A percentile compares a stretch with the other conserved stretches of the same genome.
phyloP scores from a whole-genome alignment of 1,140 invertebrate genomes.

The Eriosoma lanigerum region DNA sequence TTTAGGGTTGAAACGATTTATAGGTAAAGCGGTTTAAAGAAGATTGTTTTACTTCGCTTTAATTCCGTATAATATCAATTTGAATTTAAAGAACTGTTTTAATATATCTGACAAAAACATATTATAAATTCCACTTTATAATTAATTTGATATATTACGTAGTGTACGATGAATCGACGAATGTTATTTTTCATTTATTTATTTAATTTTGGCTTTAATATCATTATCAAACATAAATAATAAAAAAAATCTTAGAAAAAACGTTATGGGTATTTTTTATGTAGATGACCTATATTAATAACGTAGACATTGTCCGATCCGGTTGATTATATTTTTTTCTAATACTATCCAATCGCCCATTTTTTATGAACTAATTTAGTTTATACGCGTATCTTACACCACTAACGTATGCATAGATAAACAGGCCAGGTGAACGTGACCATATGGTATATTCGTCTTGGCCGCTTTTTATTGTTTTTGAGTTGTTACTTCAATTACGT shows the following conservation, averaged over 20 bases:
- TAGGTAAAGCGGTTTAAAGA: too few relatives aligned
- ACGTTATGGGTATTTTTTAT: background rate
- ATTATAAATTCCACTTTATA: too few relatives aligned
- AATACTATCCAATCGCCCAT: background rate
- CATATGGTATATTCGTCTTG: conserved; percentile 51
- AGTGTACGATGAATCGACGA: background rate
- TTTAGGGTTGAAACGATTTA: too few relatives aligned
- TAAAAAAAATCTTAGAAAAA: background rate
- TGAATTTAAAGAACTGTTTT: too few relatives aligned
- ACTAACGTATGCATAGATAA: conserved; percentile 10
- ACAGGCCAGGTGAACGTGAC: conserved; percentile 31
- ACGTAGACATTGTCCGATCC: background rate
- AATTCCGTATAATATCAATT: too few relatives aligned
- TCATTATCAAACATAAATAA: background rate
- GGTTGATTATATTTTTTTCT: conserved; percentile 17
- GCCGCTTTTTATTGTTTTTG: conserved; percentile 27
- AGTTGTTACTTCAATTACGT: conserved; percentile 11
- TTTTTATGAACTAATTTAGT: conserved; percentile 2
- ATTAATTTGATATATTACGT: too few relatives aligned
- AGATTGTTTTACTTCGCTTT: too few relatives aligned
- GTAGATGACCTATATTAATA: conserved; percentile 37
- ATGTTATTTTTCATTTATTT: background rate
- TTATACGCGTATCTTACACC: background rate
- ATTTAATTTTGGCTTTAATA: background rate
- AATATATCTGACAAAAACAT: too few relatives aligned